Conservation (phyloP, 2,797 vertebrate species). For the Florisuga fusca region DNA sequence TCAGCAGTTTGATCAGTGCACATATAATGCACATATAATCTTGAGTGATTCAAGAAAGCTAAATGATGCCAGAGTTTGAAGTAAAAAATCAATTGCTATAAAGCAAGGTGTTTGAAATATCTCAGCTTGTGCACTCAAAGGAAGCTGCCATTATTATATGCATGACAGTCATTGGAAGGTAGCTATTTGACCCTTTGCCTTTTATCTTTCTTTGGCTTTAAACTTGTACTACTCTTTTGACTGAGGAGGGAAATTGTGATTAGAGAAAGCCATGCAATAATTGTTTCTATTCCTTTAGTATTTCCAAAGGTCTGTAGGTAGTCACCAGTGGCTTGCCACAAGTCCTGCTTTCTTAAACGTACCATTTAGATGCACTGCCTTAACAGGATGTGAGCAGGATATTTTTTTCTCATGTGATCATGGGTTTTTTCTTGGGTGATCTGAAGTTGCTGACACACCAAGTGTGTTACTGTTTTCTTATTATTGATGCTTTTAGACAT, state of each 20-base stretch:
- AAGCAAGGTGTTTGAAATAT: background rate
- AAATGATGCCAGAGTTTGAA: background rate
- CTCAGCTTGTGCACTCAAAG: background rate
- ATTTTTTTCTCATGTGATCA: background rate
- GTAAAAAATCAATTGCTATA: constrained; percentile 1
- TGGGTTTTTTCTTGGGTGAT: background rate
- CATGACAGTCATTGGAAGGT: background rate
- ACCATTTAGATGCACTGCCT: background rate
- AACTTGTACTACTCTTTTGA: background rate
- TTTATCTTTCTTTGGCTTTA: background rate
- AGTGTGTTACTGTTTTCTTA: background rate
- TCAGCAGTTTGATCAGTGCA: background rate
- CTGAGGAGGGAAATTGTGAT: background rate
- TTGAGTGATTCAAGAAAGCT: background rate
- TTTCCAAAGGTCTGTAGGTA: background rate
- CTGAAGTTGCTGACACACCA: background rate
- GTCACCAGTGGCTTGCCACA: background rate
- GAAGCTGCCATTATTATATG: background rate
- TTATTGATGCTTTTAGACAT: background rate
- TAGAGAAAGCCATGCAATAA: background rate
- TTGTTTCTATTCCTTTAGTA: background rate
- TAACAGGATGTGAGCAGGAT: background rate
- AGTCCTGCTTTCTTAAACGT: background rate
- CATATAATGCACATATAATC: background rate
- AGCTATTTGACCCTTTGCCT: background rate